phyloP scores from a whole-genome alignment of 2,797 vertebrate genomes.

The Yasuhikotakia modesta region DNA sequence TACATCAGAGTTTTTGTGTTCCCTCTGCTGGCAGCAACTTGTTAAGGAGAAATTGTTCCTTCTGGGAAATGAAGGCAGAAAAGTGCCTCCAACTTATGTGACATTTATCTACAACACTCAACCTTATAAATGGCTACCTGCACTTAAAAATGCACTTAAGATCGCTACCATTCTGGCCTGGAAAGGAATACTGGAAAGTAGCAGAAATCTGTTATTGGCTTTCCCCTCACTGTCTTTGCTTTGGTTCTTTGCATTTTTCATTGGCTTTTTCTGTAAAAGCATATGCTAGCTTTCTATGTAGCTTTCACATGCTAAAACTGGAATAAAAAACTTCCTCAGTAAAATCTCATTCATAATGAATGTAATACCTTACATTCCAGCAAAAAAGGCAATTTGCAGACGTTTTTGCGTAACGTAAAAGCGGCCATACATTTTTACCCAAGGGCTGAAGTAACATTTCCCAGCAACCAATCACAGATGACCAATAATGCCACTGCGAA shows the following conservation, averaged over 20 bases:
- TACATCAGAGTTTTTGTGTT: neutral
- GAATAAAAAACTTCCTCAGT: neutral
- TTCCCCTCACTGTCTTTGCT: neutral
- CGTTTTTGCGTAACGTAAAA: neutral
- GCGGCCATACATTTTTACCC: too few species aligned
- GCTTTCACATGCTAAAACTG: neutral
- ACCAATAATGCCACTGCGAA: too few species aligned
- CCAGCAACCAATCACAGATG: too few species aligned
- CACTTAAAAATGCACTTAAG: neutral
- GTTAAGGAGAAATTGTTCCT: neutral
- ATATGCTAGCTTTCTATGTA: slow-evolving; percentile 3
- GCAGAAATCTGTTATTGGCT: slow-evolving; percentile 3
- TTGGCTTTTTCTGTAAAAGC: neutral
- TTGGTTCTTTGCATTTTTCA: neutral
- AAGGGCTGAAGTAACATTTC: too few species aligned
- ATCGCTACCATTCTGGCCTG: neutral
- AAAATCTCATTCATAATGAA: slow-evolving; percentile 32
- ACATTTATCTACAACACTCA: neutral
- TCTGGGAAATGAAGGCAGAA: neutral
- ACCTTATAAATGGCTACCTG: neutral
- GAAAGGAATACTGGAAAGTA: neutral
- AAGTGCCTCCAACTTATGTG: neutral
- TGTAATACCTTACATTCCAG: slow-evolving; percentile 11
- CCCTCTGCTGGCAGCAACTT: neutral
- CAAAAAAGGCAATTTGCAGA: neutral